A percentile compares a stretch with the other conserved stretches of the same genome.
phyloP scores from a whole-genome alignment of 2,113 vertebrate genomes.

The Brachypodius melanocephalos region DNA sequence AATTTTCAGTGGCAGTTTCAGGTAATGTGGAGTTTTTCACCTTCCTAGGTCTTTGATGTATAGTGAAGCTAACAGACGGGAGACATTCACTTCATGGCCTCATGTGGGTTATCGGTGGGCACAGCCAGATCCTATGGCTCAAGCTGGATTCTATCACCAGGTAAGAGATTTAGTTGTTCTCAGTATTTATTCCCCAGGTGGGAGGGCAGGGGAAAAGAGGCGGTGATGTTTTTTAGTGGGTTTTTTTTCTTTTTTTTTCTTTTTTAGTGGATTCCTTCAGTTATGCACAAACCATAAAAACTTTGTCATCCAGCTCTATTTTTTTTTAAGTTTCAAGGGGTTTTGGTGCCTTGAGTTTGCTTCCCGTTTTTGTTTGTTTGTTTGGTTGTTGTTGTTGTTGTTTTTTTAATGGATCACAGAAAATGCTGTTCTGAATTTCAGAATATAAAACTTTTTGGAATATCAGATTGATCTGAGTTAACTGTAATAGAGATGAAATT shows the following conservation, averaged over 20 bases:
- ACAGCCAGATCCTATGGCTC: slow-evolving; percentile 98
- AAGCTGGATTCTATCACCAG: slow-evolving; percentile 99
- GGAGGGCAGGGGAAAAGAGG: background rate
- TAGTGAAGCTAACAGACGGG: slow-evolving; percentile 96
- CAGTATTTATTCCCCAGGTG: background rate
- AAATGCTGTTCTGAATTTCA: background rate
- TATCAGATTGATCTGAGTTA: background rate
- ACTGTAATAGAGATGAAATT: background rate
- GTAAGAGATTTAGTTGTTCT: slow-evolving; percentile 64
- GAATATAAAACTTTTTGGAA: background rate
- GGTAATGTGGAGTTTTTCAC: background rate
- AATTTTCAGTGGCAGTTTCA: background rate
- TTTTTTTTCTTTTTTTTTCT: background rate
- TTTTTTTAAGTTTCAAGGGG: background rate
- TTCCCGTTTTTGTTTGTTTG: background rate
- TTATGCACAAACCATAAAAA: background rate
- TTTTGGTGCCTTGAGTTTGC: background rate
- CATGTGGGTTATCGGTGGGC: slow-evolving; percentile 98
- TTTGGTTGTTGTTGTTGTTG: no score
- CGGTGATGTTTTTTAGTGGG: background rate
- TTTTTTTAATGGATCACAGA: background rate
- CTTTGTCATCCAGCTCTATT: background rate
- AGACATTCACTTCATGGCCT: slow-evolving; percentile 99
- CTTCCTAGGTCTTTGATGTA: slow-evolving; percentile 93
- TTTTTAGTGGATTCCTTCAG: background rate